Conservation (phyloP, 2,888 invertebrate species). For the Clusia tigrina region DNA sequence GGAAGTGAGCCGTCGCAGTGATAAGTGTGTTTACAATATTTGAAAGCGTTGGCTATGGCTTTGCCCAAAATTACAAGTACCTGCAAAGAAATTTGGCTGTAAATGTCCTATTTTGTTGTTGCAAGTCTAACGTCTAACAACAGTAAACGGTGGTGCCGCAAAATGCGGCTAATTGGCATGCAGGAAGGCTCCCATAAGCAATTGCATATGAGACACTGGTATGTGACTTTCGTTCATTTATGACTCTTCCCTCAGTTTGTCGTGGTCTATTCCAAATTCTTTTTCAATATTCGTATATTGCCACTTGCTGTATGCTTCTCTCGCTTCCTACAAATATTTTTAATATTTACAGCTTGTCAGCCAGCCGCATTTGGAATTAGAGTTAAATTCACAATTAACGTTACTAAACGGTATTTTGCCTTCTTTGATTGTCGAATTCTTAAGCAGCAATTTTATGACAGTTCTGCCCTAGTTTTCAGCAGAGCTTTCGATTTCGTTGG, state of each 20-base stretch:
- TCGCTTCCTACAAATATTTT: slow-evolving; percentile 19
- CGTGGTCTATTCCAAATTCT: slow-evolving; percentile 27
- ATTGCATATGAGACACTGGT: slow-evolving; percentile 37
- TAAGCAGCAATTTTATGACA: slow-evolving; percentile 45
- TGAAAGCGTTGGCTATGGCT: slow-evolving; percentile 8
- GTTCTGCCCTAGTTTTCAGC: slow-evolving; percentile 48
- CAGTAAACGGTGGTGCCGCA: not conserved
- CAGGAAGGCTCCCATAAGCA: no score
- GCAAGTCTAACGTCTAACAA: slow-evolving; percentile 11
- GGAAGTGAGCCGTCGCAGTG: slow-evolving; percentile 48
- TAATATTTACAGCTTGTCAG: slow-evolving; percentile 4
- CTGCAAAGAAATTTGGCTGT: slow-evolving; percentile 12
- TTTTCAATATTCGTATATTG: not conserved
- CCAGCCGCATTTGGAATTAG: slow-evolving; percentile 37
- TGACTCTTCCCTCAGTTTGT: slow-evolving; percentile 11
- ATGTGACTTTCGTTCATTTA: slow-evolving; percentile 41
- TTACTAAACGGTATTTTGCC: slow-evolving; percentile 12
- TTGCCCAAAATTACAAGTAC: not conserved
- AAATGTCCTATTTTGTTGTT: slow-evolving; percentile 28
- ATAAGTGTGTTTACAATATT: no score
- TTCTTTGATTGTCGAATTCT: slow-evolving; percentile 7
- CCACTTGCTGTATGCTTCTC: slow-evolving; percentile 1
- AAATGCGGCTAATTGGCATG: not conserved
- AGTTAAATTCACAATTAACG: slow-evolving; percentile 39
- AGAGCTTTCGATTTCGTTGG: slow-evolving; percentile 53